Evolutionary conservation across 2,888 invertebrate genomes (phyloP).

Genomic region (Crematogaster levior): DNA sequence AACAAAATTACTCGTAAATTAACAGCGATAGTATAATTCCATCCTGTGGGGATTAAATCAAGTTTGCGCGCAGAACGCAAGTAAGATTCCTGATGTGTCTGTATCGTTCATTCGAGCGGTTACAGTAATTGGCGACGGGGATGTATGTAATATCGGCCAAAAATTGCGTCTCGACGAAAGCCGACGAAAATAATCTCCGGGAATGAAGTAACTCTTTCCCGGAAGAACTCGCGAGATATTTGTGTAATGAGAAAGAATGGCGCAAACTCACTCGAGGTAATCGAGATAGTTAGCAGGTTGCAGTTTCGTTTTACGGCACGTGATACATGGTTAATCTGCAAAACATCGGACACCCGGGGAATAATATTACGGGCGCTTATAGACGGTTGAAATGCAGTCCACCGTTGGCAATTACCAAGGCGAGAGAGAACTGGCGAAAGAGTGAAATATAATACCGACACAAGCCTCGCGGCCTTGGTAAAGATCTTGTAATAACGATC

Average conservation of each 20-base stretch:
- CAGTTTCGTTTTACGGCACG: conserved; percentile 62
- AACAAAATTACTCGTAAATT: conserved; percentile 12
- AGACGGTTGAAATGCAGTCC: conserved; percentile 63
- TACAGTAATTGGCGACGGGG: conserved; percentile 25
- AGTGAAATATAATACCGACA: conserved; percentile 77
- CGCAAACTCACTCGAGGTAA: conserved; percentile 57
- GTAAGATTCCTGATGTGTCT: not conserved
- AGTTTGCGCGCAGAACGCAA: not conserved
- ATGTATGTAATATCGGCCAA: conserved; percentile 50
- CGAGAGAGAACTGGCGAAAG: conserved; percentile 60
- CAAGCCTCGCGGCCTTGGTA: conserved; percentile 72
- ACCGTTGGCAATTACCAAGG: conserved; percentile 63
- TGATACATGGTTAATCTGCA: conserved; percentile 69
- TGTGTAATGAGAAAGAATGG: conserved; percentile 66
- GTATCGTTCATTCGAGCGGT: not conserved
- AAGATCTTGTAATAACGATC: conserved; percentile 79
- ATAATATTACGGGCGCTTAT: conserved; percentile 61
- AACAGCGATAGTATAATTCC: conserved; percentile 13
- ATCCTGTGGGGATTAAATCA: conserved; percentile 7
- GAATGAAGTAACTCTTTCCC: conserved; percentile 61
- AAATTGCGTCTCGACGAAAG: conserved; percentile 48
- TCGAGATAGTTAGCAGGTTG: conserved; percentile 65
- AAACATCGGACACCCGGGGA: conserved; percentile 61
- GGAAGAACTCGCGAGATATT: conserved; percentile 62
- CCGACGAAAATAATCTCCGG: conserved; percentile 49